Evolutionary conservation across 2,797 vertebrate genomes (phyloP).

Genomic region (Enteromius mattozi): DNA sequence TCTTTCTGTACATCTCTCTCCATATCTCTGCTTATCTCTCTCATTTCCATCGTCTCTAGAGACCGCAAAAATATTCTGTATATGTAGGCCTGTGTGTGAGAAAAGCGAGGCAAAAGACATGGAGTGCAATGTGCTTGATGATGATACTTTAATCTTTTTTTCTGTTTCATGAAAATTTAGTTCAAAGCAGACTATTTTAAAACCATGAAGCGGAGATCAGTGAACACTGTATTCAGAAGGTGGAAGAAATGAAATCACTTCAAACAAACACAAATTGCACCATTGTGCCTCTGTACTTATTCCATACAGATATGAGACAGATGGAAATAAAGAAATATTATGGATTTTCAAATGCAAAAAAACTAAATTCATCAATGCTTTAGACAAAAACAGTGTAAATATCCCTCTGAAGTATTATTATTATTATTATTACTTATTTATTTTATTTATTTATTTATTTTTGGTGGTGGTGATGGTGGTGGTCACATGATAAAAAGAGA

Average conservation of each 20-base stretch:
- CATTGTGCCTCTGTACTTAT: conserved; percentile 15
- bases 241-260: conserved; percentile 25
- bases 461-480: not conserved
- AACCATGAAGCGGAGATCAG: conserved; percentile 45
- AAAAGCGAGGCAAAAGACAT: conserved; percentile 28
- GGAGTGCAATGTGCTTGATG: conserved; percentile 51
- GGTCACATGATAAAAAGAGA: not conserved
- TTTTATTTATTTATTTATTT: not conserved
- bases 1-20: conserved; percentile 8
- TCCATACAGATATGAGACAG: not conserved
- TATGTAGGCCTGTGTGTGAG: conserved; percentile 39
- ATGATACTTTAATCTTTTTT: conserved; percentile 60
- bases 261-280: conserved; percentile 30
- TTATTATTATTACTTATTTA: too few relatives aligned
- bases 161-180: conserved; percentile 53
- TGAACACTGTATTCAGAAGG: conserved; percentile 23
- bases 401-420: not conserved
- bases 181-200: conserved; percentile 59
- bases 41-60: conserved; percentile 36
- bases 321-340: not conserved
- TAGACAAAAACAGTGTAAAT: not conserved
- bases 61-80: conserved; percentile 58
- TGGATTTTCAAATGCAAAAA: not conserved
- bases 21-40: conserved; percentile 29
- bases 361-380: not conserved